phyloP scores from a whole-genome alignment of 2,797 vertebrate genomes.

The Tinamus major region DNA sequence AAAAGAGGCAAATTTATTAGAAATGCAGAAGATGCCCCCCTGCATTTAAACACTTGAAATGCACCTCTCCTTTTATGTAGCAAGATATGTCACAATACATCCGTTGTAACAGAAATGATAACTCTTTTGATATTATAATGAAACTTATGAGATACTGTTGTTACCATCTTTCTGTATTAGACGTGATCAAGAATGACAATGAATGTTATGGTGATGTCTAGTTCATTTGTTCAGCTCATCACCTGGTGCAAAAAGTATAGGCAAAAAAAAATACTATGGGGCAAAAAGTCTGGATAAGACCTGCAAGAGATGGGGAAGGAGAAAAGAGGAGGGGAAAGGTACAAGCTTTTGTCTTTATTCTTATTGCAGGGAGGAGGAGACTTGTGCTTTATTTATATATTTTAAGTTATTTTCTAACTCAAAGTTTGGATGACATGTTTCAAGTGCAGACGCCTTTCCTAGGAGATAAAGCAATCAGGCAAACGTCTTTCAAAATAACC shows the following conservation, averaged over 20 bases:
- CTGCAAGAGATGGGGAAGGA: background rate
- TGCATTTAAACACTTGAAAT: background rate
- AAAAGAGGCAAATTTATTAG: background rate
- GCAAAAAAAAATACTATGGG: no score
- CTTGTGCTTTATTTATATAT: background rate
- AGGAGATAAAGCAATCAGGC: background rate
- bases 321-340: background rate
- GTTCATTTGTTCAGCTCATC: background rate
- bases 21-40: background rate
- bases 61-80: background rate
- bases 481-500: background rate
- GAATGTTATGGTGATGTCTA: background rate
- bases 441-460: background rate
- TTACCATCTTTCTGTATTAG: conserved; percentile 17
- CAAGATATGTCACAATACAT: background rate
- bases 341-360: background rate
- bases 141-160: background rate
- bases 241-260: no score
- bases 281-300: background rate
- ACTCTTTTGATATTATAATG: conserved; percentile 25
- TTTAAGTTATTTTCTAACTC: conserved; percentile 4
- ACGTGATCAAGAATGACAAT: background rate
- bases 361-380: background rate
- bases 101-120: conserved; percentile 27
- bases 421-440: background rate